Evolutionary conservation across 2,888 invertebrate genomes (phyloP).

Genomic region (Pyrrhosoma nymphula): DNA sequence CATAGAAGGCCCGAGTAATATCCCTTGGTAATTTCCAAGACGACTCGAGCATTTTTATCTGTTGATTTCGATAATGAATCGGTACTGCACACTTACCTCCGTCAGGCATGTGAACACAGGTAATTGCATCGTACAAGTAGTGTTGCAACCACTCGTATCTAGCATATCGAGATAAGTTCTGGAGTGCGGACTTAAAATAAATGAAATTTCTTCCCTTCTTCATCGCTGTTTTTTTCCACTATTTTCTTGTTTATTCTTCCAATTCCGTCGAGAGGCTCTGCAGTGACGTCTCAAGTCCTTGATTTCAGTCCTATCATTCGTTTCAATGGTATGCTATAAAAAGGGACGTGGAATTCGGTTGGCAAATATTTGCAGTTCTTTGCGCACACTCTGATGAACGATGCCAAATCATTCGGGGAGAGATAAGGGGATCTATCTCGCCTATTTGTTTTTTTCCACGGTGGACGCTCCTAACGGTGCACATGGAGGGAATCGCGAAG

Average conservation of each 20-base stretch:
- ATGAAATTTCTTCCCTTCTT: background rate
- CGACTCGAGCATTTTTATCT: too few species aligned
- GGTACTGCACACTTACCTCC: too few species aligned
- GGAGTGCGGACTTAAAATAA: background rate
- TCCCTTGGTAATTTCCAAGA: too few species aligned
- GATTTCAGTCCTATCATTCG: background rate
- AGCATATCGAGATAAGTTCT: background rate
- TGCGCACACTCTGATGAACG: background rate
- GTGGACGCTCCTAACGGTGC: background rate
- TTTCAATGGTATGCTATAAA: background rate
- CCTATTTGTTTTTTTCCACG: background rate
- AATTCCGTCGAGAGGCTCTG: background rate
- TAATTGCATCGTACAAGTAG: too few species aligned
- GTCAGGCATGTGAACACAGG: too few species aligned
- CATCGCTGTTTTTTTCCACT: background rate
- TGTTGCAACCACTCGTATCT: background rate
- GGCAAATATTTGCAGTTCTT: background rate
- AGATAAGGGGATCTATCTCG: background rate
- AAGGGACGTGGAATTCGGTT: background rate
- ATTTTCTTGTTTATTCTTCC: background rate
- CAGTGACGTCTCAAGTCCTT: background rate
- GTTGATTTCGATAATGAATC: too few species aligned
- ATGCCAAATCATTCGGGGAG: background rate
- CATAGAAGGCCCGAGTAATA: too few species aligned
- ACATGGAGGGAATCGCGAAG: background rate